These are phyloP conservation scores for Allobates femoralis DNA, from an alignment of 2,797 vertebrate genomes.

Conservation along the genomic window DNA sequence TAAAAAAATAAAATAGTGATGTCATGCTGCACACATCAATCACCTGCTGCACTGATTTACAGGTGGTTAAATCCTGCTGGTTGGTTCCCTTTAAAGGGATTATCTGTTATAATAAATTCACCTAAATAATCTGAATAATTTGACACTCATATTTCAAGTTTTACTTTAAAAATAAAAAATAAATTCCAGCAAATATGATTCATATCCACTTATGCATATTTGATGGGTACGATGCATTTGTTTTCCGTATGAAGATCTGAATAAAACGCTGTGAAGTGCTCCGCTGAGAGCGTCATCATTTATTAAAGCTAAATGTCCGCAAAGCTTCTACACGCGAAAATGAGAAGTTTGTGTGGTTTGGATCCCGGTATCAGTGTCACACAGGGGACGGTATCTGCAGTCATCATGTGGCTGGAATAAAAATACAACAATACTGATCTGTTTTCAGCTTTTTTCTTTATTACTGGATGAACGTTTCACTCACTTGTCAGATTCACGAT, in stretches of 20 bases:
- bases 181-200: background rate
- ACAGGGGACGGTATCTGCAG: conserved; percentile 39
- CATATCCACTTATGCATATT: background rate
- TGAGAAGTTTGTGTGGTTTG: conserved; percentile 42
- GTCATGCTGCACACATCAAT: too few species aligned
- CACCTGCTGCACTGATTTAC: too few species aligned
- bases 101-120: background rate
- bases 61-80: too few species aligned
- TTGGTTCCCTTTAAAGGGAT: too few species aligned
- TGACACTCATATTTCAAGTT: background rate
- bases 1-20: too few species aligned
- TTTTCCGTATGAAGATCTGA: background rate
- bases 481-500: background rate
- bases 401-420: conserved; percentile 38
- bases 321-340: conserved; percentile 44
- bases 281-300: conserved; percentile 26
- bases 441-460: conserved; percentile 26
- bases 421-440: conserved; percentile 16
- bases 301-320: conserved; percentile 39
- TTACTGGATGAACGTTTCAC: background rate
- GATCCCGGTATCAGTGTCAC: conserved; percentile 37
- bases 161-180: background rate
- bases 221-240: background rate
- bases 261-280: background rate
- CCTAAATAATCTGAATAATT: background rate